Evolutionary conservation across 2,797 vertebrate genomes (phyloP).

Genomic region (Poecilia picta): DNA sequence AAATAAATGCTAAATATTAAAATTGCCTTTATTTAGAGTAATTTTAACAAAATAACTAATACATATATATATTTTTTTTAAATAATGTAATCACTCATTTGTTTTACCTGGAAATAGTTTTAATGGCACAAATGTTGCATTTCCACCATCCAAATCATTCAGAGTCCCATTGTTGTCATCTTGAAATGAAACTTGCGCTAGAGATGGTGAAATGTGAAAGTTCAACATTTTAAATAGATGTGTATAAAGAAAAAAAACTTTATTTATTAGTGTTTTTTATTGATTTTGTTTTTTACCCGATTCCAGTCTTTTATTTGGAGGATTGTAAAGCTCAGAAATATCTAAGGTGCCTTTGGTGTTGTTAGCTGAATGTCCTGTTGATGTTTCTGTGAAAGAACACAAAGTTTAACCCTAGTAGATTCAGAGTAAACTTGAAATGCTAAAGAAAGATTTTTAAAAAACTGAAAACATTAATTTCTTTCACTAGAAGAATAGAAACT

Average conservation of each 20-base stretch:
- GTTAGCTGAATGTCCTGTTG: neutral
- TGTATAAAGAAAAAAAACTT: neutral
- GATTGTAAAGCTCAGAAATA: conserved; percentile 11
- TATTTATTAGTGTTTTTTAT: neutral
- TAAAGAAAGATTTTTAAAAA: neutral
- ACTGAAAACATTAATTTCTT: neutral
- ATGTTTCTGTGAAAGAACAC: conserved; percentile 12
- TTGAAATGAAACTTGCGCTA: neutral
- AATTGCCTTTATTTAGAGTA: neutral
- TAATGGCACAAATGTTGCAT: neutral
- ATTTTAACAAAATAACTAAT: neutral
- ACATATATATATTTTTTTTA: neutral
- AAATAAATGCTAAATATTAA: neutral
- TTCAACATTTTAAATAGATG: neutral
- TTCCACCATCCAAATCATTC: neutral
- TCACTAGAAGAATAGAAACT: neutral
- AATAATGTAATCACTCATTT: neutral
- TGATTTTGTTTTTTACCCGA: conserved; percentile 27
- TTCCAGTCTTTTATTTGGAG: neutral
- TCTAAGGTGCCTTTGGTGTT: neutral
- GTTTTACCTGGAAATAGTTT: conserved; percentile 9
- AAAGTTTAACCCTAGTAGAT: neutral
- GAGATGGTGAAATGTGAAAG: neutral
- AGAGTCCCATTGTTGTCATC: neutral
- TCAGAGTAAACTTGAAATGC: neutral